Percentiles rank a stretch among this genome's conserved stretches.
These are phyloP conservation scores for Chrysochloris asiatica DNA, from an alignment of 2,113 vertebrate species.

Conservation along the genomic window DNA sequence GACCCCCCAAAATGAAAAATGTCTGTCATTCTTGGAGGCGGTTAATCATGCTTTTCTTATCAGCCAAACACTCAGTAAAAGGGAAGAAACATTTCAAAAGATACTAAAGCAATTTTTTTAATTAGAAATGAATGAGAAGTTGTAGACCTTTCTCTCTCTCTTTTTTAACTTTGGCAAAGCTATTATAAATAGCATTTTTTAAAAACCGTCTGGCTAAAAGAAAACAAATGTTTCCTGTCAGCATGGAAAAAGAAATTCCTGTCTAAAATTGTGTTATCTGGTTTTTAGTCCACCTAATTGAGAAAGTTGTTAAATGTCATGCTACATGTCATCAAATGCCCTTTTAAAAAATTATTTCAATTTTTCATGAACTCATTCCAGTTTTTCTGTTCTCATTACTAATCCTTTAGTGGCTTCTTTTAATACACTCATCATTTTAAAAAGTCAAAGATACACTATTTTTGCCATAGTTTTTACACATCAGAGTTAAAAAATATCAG, in stretches of 20 bases:
- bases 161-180: slow-evolving; percentile 64
- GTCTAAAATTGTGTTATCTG: slow-evolving; percentile 74
- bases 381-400: slow-evolving; percentile 36
- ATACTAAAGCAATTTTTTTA: slow-evolving; percentile 43
- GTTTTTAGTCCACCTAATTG: slow-evolving; percentile 73
- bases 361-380: slow-evolving; percentile 62
- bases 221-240: slow-evolving; percentile 82
- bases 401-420: slow-evolving; percentile 26
- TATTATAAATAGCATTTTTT: slow-evolving; percentile 68
- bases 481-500: slow-evolving; percentile 35
- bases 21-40: slow-evolving; percentile 2
- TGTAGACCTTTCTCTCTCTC: slow-evolving; percentile 25
- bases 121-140: slow-evolving; percentile 73
- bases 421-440: slow-evolving; percentile 56
- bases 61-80: slow-evolving; percentile 42
- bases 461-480: slow-evolving; percentile 29
- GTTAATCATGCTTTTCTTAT: slow-evolving; percentile 49
- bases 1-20: slow-evolving; percentile 50
- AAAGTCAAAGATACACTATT: slow-evolving; percentile 45
- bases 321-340: slow-evolving; percentile 72
- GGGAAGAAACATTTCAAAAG: slow-evolving; percentile 59
- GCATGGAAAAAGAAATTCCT: slow-evolving; percentile 75
- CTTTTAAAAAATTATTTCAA: slow-evolving; percentile 52
- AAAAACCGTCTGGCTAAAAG: slow-evolving; percentile 64
- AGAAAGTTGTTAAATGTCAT: slow-evolving; percentile 77